A percentile compares a stretch with the other conserved stretches of the same genome.
Evolutionary conservation across 1,140 invertebrate species (phyloP).

Genomic region (Rhyacophila brunnea): DNA sequence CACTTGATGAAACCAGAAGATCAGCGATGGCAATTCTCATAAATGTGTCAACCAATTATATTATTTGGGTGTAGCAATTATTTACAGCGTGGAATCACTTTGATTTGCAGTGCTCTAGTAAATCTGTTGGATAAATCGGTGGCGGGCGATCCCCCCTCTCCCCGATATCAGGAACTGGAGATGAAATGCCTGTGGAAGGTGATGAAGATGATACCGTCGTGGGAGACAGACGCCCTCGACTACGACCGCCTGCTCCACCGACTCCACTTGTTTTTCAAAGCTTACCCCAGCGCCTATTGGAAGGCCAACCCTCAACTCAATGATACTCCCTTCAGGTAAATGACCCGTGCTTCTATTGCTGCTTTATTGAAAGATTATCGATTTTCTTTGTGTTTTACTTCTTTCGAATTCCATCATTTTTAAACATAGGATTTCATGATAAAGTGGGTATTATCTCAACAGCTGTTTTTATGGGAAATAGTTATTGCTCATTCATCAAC

Average conservation of each 20-base stretch:
- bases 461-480: too few species aligned
- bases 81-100: constrained; percentile 3
- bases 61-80: too few species aligned
- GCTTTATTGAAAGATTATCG: too few species aligned
- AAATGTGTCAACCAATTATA: too few species aligned
- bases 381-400: too few species aligned
- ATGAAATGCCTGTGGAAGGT: constrained; percentile 91
- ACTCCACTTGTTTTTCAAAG: constrained; percentile 82
- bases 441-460: too few species aligned
- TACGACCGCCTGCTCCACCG: constrained; percentile 81
- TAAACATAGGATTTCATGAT: too few species aligned
- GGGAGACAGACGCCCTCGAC: constrained; percentile 72
- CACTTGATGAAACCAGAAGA: too few species aligned
- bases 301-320: constrained; percentile 63
- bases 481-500: too few species aligned
- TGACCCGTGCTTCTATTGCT: background rate
- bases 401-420: too few species aligned
- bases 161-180: constrained; percentile 75
- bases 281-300: constrained; percentile 80
- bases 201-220: constrained; percentile 73
- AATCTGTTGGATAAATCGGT: constrained; percentile 51
- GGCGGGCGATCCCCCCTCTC: constrained; percentile 51
- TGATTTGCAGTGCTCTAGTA: constrained; percentile 44
- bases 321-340: constrained; percentile 67
- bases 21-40: too few species aligned